Evolutionary conservation across 35 echinoderm and acorn worm genomes (phyloP), one percentile per base, ranked within the genome.

Genomic region (Patiria miniata): DNA sequence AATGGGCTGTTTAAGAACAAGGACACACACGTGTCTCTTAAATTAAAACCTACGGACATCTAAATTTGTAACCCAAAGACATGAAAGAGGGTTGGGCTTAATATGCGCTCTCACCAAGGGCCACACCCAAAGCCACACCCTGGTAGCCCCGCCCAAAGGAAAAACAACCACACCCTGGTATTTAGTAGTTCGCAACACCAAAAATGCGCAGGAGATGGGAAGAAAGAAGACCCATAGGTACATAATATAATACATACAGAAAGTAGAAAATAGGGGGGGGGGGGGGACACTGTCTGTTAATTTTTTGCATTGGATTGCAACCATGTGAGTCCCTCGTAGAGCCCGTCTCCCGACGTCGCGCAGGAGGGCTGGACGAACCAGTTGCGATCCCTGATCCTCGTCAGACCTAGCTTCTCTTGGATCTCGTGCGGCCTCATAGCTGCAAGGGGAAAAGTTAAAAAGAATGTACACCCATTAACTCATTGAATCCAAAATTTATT

Each of bases 331-430:
- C 96, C 96, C 68, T 99, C 96, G 30, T 83, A 89, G 12, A 99
- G 68, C 29, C 96, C 96, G 56, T 99, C 96, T 17, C 96, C 96
- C 38, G 96, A 92, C 36, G 96, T 99, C 23, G 96, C 96, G 68
- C 96, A 99, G 12, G 96, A 94, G 39, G 96, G 96, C 55, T 99
- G 96, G 37, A 99, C 96, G 69, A 86, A 99, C 96, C 96, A 99
- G 86, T 99, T 99, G 52, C 93, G 88, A 61, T 99, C 96, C 18
- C 90, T 85, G 37, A 99, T 99, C 77, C 85, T 83, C 58, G 96
- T 91, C 36, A 99, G 80, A 28, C 96, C 96, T 39, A 99, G 84
- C 53, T 89, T 94, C 53, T 99, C 96, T 85, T 99, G 96, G 69
- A 99, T 87, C 94, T 99, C 96, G 76, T 92, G 86, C 52, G 96